Percentiles rank a stretch among this genome's conserved stretches.
phyloP scores from a whole-genome alignment of 2,113 vertebrate species.

The Podarcis cretensis region DNA sequence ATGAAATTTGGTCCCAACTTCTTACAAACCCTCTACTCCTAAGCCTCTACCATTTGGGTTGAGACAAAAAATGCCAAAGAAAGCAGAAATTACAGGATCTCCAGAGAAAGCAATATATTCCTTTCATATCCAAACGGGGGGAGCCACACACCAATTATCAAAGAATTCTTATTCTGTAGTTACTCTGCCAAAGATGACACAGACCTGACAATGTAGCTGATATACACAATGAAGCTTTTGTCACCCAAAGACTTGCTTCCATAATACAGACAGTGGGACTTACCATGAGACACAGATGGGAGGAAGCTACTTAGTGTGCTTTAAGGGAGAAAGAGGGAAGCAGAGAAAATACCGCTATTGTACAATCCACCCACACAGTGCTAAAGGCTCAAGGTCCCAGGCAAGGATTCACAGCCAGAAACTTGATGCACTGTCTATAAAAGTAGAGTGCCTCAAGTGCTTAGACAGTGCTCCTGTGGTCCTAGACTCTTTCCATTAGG shows the following conservation, averaged over 20 bases:
- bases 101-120: not conserved
- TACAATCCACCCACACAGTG: conserved; percentile 61
- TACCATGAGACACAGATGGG: conserved; percentile 36
- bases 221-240: conserved; percentile 65
- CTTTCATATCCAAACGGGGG: not conserved
- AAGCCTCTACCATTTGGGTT: not conserved
- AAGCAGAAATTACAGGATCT: not conserved
- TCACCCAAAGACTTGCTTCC: conserved; percentile 48
- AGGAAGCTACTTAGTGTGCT: conserved; percentile 46
- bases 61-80: not conserved
- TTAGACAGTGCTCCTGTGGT: conserved; percentile 47
- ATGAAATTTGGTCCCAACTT: too few relatives aligned
- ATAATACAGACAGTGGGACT: conserved; percentile 59
- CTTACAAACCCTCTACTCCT: too few relatives aligned
- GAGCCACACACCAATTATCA: conserved; percentile 60
- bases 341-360: conserved; percentile 32
- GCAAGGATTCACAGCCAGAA: conserved; percentile 60
- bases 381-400: conserved; percentile 52
- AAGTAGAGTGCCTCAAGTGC: conserved; percentile 48
- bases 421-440: conserved; percentile 40
- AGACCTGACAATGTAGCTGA: conserved; percentile 61
- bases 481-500: conserved; percentile 20
- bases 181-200: conserved; percentile 44
- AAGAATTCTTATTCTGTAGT: conserved; percentile 60
- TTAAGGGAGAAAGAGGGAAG: conserved; percentile 39